Evolutionary conservation across 2,797 vertebrate genomes (phyloP).

Genomic region (Chelmon rostratus): DNA sequence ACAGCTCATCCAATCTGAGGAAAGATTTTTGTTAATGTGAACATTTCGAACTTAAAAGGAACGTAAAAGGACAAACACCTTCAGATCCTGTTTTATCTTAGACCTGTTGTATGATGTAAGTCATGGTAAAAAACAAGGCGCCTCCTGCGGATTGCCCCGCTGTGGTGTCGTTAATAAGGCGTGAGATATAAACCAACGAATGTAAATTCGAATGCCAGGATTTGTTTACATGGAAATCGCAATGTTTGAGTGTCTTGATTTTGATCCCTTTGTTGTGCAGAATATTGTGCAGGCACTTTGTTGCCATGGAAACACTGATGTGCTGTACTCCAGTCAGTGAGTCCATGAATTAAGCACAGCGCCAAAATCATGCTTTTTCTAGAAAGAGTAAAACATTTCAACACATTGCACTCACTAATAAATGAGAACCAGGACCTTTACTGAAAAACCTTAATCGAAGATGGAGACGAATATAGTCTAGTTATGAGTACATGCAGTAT

Average conservation of each 20-base stretch:
- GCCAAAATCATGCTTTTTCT: conserved; percentile 64
- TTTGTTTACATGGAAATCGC: conserved; percentile 65
- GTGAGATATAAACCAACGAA: conserved; percentile 30
- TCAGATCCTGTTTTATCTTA: conserved; percentile 19
- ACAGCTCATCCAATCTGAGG: conserved; percentile 75
- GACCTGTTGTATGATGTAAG: conserved; percentile 37
- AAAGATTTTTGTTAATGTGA: conserved; percentile 63
- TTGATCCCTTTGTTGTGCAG: conserved; percentile 63
- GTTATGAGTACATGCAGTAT: conserved; percentile 26
- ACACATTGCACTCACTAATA: conserved; percentile 38
- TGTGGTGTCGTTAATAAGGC: conserved; percentile 28
- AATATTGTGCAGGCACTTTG: conserved; percentile 79
- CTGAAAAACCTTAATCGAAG: conserved; percentile 21
- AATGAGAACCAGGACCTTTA: conserved; percentile 29
- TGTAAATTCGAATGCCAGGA: conserved; percentile 35
- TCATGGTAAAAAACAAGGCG: not conserved
- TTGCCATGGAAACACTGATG: conserved; percentile 85
- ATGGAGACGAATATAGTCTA: not conserved
- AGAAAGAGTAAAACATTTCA: conserved; percentile 47
- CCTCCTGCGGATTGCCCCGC: conserved; percentile 31
- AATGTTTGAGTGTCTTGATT: conserved; percentile 57
- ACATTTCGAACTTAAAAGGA: conserved; percentile 45
- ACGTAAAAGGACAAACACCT: conserved; percentile 36
- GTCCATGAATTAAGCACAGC: conserved; percentile 77
- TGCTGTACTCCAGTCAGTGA: conserved; percentile 71